Evolutionary conservation across 1,140 invertebrate species (phyloP).

Genomic region (Lysiphlebus fabarum): DNA sequence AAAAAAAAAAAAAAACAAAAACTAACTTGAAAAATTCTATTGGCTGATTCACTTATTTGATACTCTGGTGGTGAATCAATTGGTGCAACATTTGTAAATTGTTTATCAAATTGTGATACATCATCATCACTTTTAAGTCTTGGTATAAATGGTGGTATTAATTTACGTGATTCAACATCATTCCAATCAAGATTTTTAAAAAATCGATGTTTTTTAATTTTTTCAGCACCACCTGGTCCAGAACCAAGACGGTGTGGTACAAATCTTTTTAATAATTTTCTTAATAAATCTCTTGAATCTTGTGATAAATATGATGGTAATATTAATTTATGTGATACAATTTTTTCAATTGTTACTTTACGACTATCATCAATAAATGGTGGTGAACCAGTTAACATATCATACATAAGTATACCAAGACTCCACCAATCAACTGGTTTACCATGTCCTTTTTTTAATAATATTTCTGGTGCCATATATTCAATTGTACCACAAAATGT

Average conservation of each 20-base stretch:
- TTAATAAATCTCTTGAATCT: constrained; percentile 89
- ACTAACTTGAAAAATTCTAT: constrained; percentile 87
- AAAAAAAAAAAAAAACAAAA: constrained; percentile 1
- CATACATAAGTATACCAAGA: constrained; percentile 95
- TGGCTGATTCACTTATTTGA: constrained; percentile 90
- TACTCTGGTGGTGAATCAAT: constrained; percentile 97
- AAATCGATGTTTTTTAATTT: constrained; percentile 87
- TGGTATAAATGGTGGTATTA: constrained; percentile 90
- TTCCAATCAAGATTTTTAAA: constrained; percentile 92
- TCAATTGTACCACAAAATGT: constrained; percentile 99
- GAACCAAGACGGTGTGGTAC: constrained; percentile 72
- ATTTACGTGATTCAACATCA: constrained; percentile 77
- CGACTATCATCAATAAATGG: constrained; percentile 95
- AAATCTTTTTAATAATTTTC: constrained; percentile 80
- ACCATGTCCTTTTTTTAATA: constrained; percentile 92
- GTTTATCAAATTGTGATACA: constrained; percentile 96
- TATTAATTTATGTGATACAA: constrained; percentile 89
- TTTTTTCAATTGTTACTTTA: constrained; percentile 98
- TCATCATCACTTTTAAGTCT: constrained; percentile 87
- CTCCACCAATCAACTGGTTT: constrained; percentile 99
- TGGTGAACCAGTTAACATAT: constrained; percentile 96
- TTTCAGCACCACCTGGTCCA: constrained; percentile 75
- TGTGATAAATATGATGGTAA: constrained; percentile 91
- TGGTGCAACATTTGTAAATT: constrained; percentile 96
- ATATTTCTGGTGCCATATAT: constrained; percentile 98